Evolutionary conservation across 2,113 vertebrate species (phyloP), one percentile per base, ranked within the genome.

Genomic region (Mirza zaza): DNA sequence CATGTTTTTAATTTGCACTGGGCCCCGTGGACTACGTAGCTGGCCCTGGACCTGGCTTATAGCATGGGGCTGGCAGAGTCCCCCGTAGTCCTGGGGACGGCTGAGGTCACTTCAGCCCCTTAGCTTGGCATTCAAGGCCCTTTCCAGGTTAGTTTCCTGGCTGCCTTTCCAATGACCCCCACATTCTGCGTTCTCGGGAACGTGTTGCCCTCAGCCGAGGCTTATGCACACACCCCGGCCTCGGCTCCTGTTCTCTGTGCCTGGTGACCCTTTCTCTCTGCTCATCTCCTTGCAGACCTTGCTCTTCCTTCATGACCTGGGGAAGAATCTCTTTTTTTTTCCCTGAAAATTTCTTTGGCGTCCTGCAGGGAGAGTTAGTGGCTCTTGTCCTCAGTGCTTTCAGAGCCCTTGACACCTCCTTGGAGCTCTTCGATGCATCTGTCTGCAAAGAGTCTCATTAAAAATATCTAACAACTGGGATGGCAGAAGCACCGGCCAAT

Each of bases 111-210:
- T 34, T n/a, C 8, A 48, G 50, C 11, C 13, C 36, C 71, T 68
- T 34, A 23, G 14, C 68, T 42, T 48, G 45, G 39, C 34, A 15
- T 65, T 61, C 29, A 48, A 55, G 36, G 65, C 7, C 86, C 50
- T 65, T 85, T 39, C 10, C 34, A 8, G 2, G 13, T 15, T 81
- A 36, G 39, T 68, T 76, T 71, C 3, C 61, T 27, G 23, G 17
- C 12, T 1, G 3, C 10, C 5, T 80, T 52, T 63, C 63, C 57
- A 61, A 39, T 50, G 20, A n/a, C 13, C 32, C 12, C 12, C 36
- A 48, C 45, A 36, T 42, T 8, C 39, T 8, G 8, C 4, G 2
- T 4, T 15, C 42, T 42, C 0, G 0, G 81, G 67, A 76, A 32
- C 48, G 8, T 65, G 25, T 32, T 5, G 23, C 42, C 32, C 79